Evolutionary conservation across 1,140 invertebrate genomes (phyloP).

Genomic region (Papilio machaon): DNA sequence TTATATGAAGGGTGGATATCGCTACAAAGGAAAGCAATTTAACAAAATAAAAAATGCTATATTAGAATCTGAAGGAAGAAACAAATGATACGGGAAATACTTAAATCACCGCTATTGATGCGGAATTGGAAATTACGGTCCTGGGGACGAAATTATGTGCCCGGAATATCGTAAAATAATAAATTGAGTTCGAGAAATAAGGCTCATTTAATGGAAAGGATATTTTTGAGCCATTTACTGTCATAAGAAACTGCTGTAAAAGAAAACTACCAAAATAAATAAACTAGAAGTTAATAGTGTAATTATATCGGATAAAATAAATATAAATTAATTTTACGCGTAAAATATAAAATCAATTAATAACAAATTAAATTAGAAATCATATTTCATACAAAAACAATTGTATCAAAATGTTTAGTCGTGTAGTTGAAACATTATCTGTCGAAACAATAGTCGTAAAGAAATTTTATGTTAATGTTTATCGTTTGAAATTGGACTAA

Average conservation of each 20-base stretch:
- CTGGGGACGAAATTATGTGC: constrained; percentile 53
- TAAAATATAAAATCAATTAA: not conserved
- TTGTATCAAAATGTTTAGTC: not conserved
- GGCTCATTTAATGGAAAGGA: constrained; percentile 15
- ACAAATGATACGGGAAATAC: constrained; percentile 81
- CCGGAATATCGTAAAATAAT: constrained; percentile 44
- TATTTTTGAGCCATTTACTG: constrained; percentile 13
- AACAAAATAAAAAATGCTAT: constrained; percentile 77
- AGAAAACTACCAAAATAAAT: not conserved
- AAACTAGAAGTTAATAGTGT: not conserved
- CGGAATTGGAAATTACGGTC: constrained; percentile 68
- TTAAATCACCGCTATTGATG: constrained; percentile 78
- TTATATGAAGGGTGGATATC: constrained; percentile 69
- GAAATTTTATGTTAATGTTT: constrained; percentile 33
- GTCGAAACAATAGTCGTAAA: constrained; percentile 16
- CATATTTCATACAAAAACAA: not conserved
- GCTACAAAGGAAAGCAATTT: constrained; percentile 79
- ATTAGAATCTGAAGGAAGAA: constrained; percentile 66
- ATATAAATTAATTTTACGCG: not conserved
- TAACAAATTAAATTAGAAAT: not conserved
- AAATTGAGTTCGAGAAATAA: constrained; percentile 33
- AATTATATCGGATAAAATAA: not conserved
- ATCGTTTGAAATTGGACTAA: constrained; percentile 14
- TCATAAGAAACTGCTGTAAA: not conserved
- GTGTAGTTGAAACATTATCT: constrained; percentile 12